Percentiles rank a stretch among this genome's conserved stretches.
phyloP scores from a whole-genome alignment of 2,113 vertebrate genomes.

The Perca schrenkii region DNA sequence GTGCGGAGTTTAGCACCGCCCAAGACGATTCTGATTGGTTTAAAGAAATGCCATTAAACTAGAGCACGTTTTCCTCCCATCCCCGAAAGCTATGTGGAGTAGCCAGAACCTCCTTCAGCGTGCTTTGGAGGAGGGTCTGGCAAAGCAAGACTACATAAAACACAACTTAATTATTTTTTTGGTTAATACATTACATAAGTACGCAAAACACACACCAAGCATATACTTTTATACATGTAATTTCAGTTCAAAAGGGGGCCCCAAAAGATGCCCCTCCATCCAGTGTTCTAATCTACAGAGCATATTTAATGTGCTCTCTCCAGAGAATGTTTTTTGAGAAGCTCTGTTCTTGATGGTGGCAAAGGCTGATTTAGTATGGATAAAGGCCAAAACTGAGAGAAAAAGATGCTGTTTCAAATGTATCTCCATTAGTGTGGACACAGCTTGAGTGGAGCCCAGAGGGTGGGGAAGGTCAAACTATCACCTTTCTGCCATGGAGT shows the following conservation, averaged over 20 bases:
- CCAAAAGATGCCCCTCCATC: background rate
- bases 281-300: too few species aligned
- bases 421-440: conserved; percentile 47
- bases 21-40: too few species aligned
- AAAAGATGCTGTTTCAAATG: conserved; percentile 51
- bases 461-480: conserved; percentile 54
- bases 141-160: too few species aligned
- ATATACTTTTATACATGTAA: background rate
- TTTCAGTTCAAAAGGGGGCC: background rate
- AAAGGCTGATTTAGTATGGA: conserved; percentile 18
- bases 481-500: conserved; percentile 63
- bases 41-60: too few species aligned
- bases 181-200: background rate
- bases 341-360: conserved; percentile 1
- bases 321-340: background rate
- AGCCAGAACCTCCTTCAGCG: too few species aligned
- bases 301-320: conserved; percentile 1
- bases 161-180: background rate
- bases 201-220: background rate
- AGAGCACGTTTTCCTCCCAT: too few species aligned
- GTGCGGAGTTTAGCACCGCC: too few species aligned
- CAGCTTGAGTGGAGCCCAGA: conserved; percentile 26
- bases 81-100: too few species aligned
- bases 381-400: conserved; percentile 28
- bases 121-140: too few species aligned